These are phyloP conservation scores for Sapayoa aenigma DNA, from an alignment of 2,113 vertebrate species.

Conservation along the genomic window DNA sequence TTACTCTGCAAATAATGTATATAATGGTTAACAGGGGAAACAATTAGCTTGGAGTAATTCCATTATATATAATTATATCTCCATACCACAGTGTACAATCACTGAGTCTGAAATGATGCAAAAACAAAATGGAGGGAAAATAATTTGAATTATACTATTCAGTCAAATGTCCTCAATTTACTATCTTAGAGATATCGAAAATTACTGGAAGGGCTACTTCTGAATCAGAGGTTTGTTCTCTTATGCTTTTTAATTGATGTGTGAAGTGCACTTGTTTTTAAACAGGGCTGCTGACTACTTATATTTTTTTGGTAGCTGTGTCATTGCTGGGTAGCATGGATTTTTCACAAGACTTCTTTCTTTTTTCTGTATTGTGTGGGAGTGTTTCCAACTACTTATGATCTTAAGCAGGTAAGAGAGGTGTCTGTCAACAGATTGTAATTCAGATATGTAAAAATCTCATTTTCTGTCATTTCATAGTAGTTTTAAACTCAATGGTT, in stretches of 20 bases:
- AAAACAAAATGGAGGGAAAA: background rate
- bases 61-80: background rate
- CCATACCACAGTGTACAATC: rapidly evolving
- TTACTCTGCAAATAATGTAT: background rate
- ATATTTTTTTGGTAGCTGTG: background rate
- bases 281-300: background rate
- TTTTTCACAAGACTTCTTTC: background rate
- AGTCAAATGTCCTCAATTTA: background rate
- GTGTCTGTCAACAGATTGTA: background rate
- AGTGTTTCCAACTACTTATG: conserved; percentile 3
- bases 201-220: background rate
- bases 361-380: conserved; percentile 17
- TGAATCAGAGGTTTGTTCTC: background rate
- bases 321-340: background rate
- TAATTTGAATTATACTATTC: background rate
- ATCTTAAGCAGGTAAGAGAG: conserved; percentile 3
- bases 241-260: background rate
- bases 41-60: background rate
- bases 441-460: conserved; percentile 10
- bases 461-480: background rate
- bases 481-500: background rate
- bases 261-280: background rate
- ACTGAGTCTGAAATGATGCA: background rate
- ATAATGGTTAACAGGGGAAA: background rate
- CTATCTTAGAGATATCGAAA: background rate